Base-by-base conservation (phyloP, 2,797 vertebrate genomes). In the Knipowitschia caucasica region DNA sequence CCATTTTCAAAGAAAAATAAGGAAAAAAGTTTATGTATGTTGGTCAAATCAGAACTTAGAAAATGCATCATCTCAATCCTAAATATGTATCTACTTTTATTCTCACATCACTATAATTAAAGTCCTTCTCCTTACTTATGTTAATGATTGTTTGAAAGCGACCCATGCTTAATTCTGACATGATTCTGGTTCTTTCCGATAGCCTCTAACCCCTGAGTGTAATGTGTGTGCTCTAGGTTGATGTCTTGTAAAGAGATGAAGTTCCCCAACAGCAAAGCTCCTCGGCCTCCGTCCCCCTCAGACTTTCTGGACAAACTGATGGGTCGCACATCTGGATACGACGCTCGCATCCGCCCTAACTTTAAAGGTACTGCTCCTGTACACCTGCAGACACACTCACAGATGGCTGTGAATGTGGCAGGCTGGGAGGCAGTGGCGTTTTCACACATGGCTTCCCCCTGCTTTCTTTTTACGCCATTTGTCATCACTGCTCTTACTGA, bases 231-330 rank as follows among this genome's bases (percentile, higher is more conserved):
- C 82, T n/a, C n/a, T n/a, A 97, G 94, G 81, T 83, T 86, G 64
- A 89, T 84, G 44, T 85, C 86, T 52, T 92, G 92, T 71, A 87
- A 90, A 71, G 94, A 95, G 82, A 73, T 87, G 52, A 94, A 92
- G 83, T 75, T 90, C 43, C 83, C 87, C 50, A 86, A 86, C 73
- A 88, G 86, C 71, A 89, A 78, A 39, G 69, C 80, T 0, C 38
- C 61, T n/a, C 89, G 90, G 66, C 81, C 88, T 1, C 92, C 91
- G 69, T 94, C 93, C 8, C 94, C 93, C 3, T 97, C 95, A 17
- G 94, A 95, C 82, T 97, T 96, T 72, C 86, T 97, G 77, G 93
- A 95, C 85, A 95, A 94, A 76, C 92, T 94, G 36, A 96, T 96
- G 94, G 95, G 94, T 36, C 87, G 90, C 50, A 96, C 93, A 0